phyloP scores from a whole-genome alignment of 2,797 vertebrate species.

The Pithecia hirsuta region DNA sequence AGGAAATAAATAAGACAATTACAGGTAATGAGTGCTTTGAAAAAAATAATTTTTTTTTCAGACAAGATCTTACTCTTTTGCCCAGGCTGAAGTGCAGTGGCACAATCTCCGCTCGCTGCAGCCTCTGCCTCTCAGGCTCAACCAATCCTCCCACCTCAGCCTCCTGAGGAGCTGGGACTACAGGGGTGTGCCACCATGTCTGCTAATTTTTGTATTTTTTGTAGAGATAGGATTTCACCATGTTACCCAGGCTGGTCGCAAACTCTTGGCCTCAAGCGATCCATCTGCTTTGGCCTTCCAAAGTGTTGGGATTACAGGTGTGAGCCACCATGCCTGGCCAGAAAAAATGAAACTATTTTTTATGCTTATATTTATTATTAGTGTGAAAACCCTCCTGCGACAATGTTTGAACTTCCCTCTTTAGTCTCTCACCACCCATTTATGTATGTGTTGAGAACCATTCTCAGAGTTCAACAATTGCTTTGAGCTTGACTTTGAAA shows the following conservation, averaged over 20 bases:
- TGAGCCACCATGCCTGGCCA: neutral
- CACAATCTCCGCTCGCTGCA: no score
- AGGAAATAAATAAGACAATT: conserved; percentile 7
- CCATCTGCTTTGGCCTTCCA: neutral
- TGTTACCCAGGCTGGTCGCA: neutral
- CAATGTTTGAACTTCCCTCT: neutral
- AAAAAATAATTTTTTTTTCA: no score
- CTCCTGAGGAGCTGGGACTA: no score
- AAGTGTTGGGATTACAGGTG: neutral
- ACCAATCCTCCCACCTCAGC: no score
- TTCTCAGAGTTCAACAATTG: neutral
- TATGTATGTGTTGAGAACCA: neutral
- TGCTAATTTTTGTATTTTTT: neutral
- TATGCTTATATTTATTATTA: neutral
- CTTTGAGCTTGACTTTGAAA: neutral
- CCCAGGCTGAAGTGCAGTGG: no score
- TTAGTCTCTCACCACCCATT: neutral
- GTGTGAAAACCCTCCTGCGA: neutral
- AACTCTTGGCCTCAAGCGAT: neutral
- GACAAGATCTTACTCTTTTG: no score
- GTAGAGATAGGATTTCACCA: neutral
- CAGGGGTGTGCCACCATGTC: neutral
- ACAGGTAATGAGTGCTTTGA: neutral
- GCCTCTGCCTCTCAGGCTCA: no score
- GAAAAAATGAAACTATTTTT: neutral